A percentile compares a stretch with the other conserved stretches of the same genome.
Conservation (phyloP, 1,140 invertebrate genomes). For the Phortica variegata region DNA sequence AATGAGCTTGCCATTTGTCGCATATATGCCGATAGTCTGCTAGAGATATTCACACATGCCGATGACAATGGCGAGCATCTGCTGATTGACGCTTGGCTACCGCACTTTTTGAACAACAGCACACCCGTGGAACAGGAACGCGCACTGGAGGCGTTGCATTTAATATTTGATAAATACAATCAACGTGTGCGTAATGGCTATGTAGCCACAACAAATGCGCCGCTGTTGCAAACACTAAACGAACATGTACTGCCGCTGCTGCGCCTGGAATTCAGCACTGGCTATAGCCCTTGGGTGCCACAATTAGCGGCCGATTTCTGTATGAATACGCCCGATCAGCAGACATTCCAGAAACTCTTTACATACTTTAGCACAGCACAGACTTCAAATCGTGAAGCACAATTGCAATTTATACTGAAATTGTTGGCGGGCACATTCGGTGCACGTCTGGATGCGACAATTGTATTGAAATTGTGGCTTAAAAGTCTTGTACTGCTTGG, state of each 20-base stretch:
- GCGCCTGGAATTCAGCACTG: slow-evolving; percentile 29
- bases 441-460: background rate
- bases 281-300: slow-evolving; percentile 39
- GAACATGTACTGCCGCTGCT: slow-evolving; percentile 42
- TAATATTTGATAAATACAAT: slow-evolving; percentile 23
- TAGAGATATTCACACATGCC: slow-evolving; percentile 33
- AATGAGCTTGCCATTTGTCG: slow-evolving; percentile 35
- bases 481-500: slow-evolving; percentile 42
- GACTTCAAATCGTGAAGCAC: slow-evolving; percentile 31
- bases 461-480: slow-evolving; percentile 45
- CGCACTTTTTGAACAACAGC: slow-evolving; percentile 39
- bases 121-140: slow-evolving; percentile 44
- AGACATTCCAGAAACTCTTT: slow-evolving; percentile 17
- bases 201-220: background rate
- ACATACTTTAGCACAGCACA: slow-evolving; percentile 25
- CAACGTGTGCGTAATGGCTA: background rate
- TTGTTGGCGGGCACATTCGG: slow-evolving; percentile 17
- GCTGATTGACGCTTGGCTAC: slow-evolving; percentile 42
- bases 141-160: slow-evolving; percentile 37
- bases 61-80: slow-evolving; percentile 49
- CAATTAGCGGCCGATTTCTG: slow-evolving; percentile 41
- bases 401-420: slow-evolving; percentile 34
- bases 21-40: slow-evolving; percentile 27
- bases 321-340: background rate
- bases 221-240: slow-evolving; percentile 31